Percentiles rank a stretch among this genome's conserved stretches.
Evolutionary conservation across 2,888 invertebrate genomes (phyloP).

Genomic region (Zygogramma bicolorata): DNA sequence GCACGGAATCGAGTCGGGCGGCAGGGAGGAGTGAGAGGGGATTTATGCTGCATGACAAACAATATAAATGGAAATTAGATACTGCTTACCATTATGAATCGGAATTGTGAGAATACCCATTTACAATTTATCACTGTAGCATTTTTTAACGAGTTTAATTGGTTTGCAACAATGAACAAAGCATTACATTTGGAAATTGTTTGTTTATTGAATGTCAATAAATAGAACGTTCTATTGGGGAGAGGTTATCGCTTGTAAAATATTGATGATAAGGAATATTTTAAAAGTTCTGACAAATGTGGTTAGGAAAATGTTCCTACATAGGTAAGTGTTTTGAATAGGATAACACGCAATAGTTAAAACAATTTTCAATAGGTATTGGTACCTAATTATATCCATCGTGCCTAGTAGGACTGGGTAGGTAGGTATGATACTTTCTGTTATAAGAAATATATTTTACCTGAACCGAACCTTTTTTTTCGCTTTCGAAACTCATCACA

Average conservation of each 20-base stretch:
- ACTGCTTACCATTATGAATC: constrained; percentile 39
- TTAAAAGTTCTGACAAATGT: neutral
- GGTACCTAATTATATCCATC: too few species aligned
- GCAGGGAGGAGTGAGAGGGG: constrained; percentile 58
- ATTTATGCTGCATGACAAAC: constrained; percentile 47
- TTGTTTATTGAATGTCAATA: constrained; percentile 17
- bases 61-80: constrained; percentile 50
- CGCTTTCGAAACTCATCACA: neutral
- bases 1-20: constrained; percentile 19
- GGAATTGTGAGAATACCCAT: constrained; percentile 29
- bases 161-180: constrained; percentile 20
- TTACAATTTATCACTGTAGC: constrained; percentile 39
- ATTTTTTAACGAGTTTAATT: constrained; percentile 41
- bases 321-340: too few species aligned
- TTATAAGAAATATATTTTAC: too few species aligned
- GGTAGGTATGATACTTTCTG: too few species aligned
- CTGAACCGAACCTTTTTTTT: neutral
- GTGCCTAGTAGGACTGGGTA: too few species aligned
- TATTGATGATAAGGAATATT: neutral
- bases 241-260: neutral
- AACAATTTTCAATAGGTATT: too few species aligned
- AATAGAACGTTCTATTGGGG: constrained; percentile 3
- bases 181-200: constrained; percentile 2
- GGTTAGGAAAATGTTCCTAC: too few species aligned
- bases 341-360: too few species aligned